A percentile compares a stretch with the other conserved stretches of the same genome.
These are phyloP conservation scores for Drosophila borealis DNA, from an alignment of 2,888 invertebrate genomes.

Conservation along the genomic window DNA sequence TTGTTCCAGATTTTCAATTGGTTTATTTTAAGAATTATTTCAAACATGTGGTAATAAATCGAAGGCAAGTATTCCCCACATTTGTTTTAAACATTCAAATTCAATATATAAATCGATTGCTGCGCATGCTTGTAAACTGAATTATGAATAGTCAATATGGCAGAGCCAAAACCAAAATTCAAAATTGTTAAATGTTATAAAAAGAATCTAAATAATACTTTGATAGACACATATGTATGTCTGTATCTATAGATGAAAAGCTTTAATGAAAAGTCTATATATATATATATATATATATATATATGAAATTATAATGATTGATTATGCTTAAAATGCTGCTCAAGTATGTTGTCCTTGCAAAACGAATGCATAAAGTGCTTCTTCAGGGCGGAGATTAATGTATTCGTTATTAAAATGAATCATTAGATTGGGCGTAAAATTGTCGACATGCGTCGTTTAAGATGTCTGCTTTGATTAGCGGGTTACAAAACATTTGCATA, in stretches of 20 bases:
- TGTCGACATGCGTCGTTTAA: conserved; percentile 43
- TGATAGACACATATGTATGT: not conserved
- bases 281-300: not conserved
- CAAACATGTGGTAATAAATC: conserved; percentile 7
- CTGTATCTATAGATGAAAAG: conserved; percentile 1
- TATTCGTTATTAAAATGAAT: conserved; percentile 20
- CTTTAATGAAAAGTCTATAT: conserved; percentile 18
- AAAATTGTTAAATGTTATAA: not conserved
- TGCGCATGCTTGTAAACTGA: not conserved
- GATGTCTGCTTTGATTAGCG: conserved; percentile 36
- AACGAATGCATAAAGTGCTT: not conserved
- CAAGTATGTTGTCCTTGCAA: conserved; percentile 6
- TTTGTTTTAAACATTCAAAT: conserved; percentile 5
- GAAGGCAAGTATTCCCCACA: not conserved
- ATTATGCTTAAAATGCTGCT: conserved; percentile 5
- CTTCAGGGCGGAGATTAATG: not conserved
- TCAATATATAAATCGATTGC: conserved; percentile 10
- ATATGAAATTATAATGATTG: conserved; percentile 14
- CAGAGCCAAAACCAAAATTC: not conserved
- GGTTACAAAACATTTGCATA: conserved; percentile 11
- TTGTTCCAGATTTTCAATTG: conserved; percentile 9
- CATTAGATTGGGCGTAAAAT: conserved; percentile 51
- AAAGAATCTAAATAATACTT: not conserved
- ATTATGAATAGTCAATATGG: not conserved
- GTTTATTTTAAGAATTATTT: conserved; percentile 23